Conservation (phyloP, 2,888 invertebrate species). For the Tetragonisca angustula region DNA sequence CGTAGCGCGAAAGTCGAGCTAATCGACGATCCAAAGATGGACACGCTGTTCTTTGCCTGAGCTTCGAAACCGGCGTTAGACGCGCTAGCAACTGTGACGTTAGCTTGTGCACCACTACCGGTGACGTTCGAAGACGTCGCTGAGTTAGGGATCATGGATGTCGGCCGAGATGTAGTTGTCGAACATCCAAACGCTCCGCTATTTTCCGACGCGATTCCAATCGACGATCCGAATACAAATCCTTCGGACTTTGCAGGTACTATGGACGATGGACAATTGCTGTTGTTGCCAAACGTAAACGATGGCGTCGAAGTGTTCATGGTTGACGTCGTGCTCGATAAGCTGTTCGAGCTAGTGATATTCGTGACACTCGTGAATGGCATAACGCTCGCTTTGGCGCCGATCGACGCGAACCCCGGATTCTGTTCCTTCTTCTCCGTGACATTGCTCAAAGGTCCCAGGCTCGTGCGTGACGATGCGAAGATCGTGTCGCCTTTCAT, state of each 20-base stretch:
- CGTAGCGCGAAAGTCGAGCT: constrained; percentile 46
- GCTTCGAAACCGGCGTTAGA: constrained; percentile 17
- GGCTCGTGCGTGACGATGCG: background rate
- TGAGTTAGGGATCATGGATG: background rate
- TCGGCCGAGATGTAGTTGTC: background rate
- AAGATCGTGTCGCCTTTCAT: background rate
- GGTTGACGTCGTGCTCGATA: background rate
- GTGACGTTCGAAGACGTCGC: constrained; percentile 14
- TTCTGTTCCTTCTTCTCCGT: background rate
- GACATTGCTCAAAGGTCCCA: too few relatives aligned
- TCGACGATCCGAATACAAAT: constrained; percentile 29
- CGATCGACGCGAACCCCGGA: background rate
- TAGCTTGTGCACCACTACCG: constrained; percentile 14
- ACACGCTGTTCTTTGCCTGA: constrained; percentile 13
- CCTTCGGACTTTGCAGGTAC: constrained; percentile 28
- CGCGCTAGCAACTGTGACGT: constrained; percentile 4
- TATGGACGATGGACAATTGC: background rate
- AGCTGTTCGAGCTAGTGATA: background rate
- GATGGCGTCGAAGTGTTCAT: constrained; percentile 3
- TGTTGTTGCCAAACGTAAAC: constrained; percentile 49
- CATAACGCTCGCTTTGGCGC: background rate
- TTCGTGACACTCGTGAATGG: background rate
- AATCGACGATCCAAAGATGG: constrained; percentile 31
- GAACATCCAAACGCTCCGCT: constrained; percentile 33
- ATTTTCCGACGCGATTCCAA: background rate